Evolutionary conservation across 2,888 invertebrate genomes (phyloP), one percentile per base, ranked within the genome.

Genomic region (Pandemis corylana): DNA sequence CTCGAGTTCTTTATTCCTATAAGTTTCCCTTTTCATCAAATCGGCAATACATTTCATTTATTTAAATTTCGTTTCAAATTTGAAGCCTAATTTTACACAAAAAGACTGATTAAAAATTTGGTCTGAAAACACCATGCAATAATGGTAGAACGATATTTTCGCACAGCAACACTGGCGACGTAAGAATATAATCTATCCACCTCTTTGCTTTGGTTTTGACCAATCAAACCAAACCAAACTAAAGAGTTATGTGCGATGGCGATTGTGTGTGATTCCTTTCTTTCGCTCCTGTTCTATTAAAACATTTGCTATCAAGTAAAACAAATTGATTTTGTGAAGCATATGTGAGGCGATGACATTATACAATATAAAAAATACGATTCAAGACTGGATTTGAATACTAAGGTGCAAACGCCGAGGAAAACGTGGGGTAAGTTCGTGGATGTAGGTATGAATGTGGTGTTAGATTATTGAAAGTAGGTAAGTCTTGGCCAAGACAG

Each of bases 381-480:
- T 62, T 63, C 42, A 53, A 46, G n/a, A 51, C 61, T 73, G 13
- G 12, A 15, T 44, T 74, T 66, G 53, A 53, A 15, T 53, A 66
- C 49, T 28, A 51, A 67, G 53, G 67, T 67, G 59, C 28, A 51
- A 51, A 51, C 66, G 44, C 76, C 64, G 56, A 68, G 70, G 64
- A 70, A 78, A 86, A 85, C 86, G 85, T 86, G 86, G 85, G 90
- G 93, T 94, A 86, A 91, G 94, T 84, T 82, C 82, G 80, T 84
- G 81, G 83, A 84, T 89, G 84, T 89, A 88, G 90, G 89, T 89
- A 86, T 89, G 84, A 89, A 86, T 89, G 84, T 89, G 87, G 85
- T 86, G 87, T 86, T 89, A 90, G 89, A 75, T 68, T 68, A 75
- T 71, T 72, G 87, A 88, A 90, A 89, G 91, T 90, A 89, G 85